Base-by-base conservation (phyloP, 2,888 invertebrate species). In the Panorpa germanica region DNA sequence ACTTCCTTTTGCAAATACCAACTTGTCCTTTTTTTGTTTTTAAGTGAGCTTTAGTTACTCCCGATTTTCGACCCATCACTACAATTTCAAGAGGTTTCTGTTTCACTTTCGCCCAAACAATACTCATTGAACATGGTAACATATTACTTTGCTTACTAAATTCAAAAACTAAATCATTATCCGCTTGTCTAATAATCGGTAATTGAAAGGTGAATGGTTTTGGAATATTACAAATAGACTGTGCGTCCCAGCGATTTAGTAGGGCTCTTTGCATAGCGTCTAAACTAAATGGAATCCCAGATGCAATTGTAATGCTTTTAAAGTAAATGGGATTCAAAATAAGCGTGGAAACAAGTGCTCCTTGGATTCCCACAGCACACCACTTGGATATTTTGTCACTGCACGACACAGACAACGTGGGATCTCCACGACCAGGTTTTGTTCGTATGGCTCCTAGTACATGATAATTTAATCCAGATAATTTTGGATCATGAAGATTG, bases 331-430 rank as follows among this genome's bases (percentile, higher is more conserved):
- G 73, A 34, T 59, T 44, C 4, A 57, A 45, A 13, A 88, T 49
- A 15, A 90, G 48, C 35, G 69, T 50, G 36, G 70, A 68, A 27
- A 91, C 47, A 4, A 93, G 53, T 4, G 80, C 69, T 4, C 93
- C 91, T 58, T 83, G 90, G 15, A 85, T 47, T 1, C 93, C 91
- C 18, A 86, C 46, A 35, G 78, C 58, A 45, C 77, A 72, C 93
- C 93, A 95, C 43, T 74, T 72, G 3, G 86, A 71, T 9, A 95
- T 57, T 61, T 95, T 95, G 53, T 95, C 93, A 51, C 88, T 91
- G 51, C 93, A 95, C 0, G 88, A 88, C 42, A 91, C 70, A 7
- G 88, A 88, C 23, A 81, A 49, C 1, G 93, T 91, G 27, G 72
- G 71, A 47, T 83, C 77, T 0, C 93, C 93, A 44, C 88, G 62